A percentile compares a stretch with the other conserved stretches of the same genome.
Conservation (phyloP, 2,888 invertebrate genomes). For the Andrena camellia region DNA sequence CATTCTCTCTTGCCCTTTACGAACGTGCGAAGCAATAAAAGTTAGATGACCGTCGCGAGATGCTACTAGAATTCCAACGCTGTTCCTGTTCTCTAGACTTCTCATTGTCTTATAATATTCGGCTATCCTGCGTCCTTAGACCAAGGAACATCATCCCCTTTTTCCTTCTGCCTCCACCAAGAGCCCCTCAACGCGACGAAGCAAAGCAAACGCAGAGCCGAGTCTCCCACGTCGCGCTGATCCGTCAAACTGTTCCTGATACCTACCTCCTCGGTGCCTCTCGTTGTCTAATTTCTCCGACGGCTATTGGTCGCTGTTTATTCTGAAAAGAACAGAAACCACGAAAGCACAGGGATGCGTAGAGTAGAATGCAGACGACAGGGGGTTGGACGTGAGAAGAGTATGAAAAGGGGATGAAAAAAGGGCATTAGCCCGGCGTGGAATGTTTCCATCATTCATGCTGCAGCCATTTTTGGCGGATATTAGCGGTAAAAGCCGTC, state of each 20-base stretch:
- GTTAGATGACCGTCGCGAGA: not conserved
- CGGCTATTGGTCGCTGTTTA: constrained; percentile 8
- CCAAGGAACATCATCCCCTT: not conserved
- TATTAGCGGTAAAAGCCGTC: constrained; percentile 46
- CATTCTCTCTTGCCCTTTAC: not conserved
- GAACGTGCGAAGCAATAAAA: not conserved
- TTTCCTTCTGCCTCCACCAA: not conserved
- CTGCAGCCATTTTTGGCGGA: constrained; percentile 25
- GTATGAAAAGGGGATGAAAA: not conserved
- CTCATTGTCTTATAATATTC: no score
- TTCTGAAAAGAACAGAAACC: constrained; percentile 15
- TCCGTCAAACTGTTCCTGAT: not conserved
- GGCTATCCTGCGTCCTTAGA: no score
- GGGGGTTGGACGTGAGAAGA: no score
- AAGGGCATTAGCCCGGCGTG: not conserved
- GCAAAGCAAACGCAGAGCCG: constrained; percentile 28
- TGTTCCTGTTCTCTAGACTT: no score
- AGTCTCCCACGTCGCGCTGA: no score
- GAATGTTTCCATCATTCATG: constrained; percentile 17
- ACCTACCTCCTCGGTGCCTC: not conserved
- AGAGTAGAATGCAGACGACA: no score
- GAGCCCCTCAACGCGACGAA: constrained; percentile 2
- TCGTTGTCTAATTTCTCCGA: not conserved
- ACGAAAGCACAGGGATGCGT: not conserved
- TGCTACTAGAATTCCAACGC: not conserved